These are phyloP conservation scores for Pterostichus niger DNA, from an alignment of 2,888 invertebrate species.

Conservation along the genomic window DNA sequence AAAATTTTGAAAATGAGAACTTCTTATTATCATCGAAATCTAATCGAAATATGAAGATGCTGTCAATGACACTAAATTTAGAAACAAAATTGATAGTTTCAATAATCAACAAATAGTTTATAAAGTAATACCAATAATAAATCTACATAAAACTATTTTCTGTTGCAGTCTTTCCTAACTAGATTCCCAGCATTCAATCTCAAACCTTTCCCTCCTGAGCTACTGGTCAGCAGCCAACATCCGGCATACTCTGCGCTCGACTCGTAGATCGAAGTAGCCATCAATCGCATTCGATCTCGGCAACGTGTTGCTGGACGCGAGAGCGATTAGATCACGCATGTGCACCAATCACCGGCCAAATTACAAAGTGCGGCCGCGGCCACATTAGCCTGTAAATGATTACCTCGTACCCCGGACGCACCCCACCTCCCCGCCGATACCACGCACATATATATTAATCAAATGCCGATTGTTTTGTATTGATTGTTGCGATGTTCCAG, in stretches of 20 bases:
- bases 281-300: background rate
- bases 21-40: too few species aligned
- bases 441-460: constrained; percentile 55
- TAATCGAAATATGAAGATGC: too few species aligned
- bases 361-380: constrained; percentile 57
- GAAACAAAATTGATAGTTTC: too few species aligned
- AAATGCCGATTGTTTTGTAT: constrained; percentile 60
- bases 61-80: too few species aligned
- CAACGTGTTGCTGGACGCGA: constrained; percentile 28
- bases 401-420: constrained; percentile 20
- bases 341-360: constrained; percentile 59
- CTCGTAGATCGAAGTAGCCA: background rate
- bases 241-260: background rate
- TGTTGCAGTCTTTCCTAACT: too few species aligned
- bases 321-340: constrained; percentile 64
- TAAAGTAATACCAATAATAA: too few species aligned
- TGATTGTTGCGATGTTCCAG: constrained; percentile 27
- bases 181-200: background rate
- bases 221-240: constrained; percentile 8
- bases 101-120: too few species aligned
- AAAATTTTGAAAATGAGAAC: too few species aligned
- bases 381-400: constrained; percentile 60
- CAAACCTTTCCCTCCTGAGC: background rate
- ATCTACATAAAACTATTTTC: too few species aligned
- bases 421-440: constrained; percentile 4